Conservation (phyloP, 2,888 invertebrate species). For the Caenorhabditis sulstoni region DNA sequence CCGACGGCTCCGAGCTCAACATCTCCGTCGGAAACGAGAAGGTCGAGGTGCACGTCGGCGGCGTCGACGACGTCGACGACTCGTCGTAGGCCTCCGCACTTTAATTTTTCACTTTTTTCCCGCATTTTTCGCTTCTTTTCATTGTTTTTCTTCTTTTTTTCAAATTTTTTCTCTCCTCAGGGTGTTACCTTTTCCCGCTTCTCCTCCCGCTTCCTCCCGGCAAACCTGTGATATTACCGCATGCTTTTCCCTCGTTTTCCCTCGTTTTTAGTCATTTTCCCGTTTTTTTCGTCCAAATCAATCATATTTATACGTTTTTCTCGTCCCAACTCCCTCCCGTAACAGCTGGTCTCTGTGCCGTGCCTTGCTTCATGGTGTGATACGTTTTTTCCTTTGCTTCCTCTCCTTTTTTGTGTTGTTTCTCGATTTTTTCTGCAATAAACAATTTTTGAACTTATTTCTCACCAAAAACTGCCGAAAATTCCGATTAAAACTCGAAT, state of each 20-base stretch:
- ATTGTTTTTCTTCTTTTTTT: not conserved
- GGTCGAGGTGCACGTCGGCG: slow-evolving; percentile 57
- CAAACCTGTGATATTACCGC: slow-evolving; percentile 42
- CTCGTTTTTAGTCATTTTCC: slow-evolving; percentile 12
- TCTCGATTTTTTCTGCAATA: not conserved
- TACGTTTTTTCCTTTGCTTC: slow-evolving; percentile 20
- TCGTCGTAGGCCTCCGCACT: slow-evolving; percentile 15
- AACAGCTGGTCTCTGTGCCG: slow-evolving; percentile 53
- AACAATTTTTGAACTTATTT: not conserved
- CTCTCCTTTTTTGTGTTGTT: slow-evolving; percentile 3
- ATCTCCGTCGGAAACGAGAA: slow-evolving; percentile 49
- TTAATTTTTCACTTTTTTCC: slow-evolving; percentile 2
- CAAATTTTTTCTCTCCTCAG: slow-evolving; percentile 20
- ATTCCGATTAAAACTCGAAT: not conserved
- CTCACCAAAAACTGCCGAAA: not conserved
- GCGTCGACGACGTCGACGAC: slow-evolving; percentile 31
- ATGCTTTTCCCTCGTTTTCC: slow-evolving; percentile 20
- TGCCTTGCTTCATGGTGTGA: slow-evolving; percentile 60
- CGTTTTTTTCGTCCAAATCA: slow-evolving; percentile 11
- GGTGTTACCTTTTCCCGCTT: slow-evolving; percentile 21
- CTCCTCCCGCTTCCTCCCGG: slow-evolving; percentile 8
- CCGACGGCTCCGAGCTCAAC: slow-evolving; percentile 37
- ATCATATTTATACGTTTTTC: slow-evolving; percentile 1
- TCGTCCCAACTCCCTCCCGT: slow-evolving; percentile 1
- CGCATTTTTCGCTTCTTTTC: not conserved